These are phyloP conservation scores for Bryconaethiops microstoma DNA, from an alignment of 2,797 vertebrate genomes.

Conservation along the genomic window DNA sequence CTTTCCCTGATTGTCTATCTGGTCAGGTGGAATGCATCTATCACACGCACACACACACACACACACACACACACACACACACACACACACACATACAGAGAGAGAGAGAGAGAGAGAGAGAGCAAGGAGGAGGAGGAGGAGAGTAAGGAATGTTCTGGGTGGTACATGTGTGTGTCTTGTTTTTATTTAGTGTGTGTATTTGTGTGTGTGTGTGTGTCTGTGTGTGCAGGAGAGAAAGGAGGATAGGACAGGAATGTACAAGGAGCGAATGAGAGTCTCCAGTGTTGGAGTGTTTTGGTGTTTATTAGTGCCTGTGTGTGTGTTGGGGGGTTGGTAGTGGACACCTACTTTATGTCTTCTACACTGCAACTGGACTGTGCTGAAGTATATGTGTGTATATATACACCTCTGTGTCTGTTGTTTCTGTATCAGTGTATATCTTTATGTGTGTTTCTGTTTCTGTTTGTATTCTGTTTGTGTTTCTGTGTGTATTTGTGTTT, in stretches of 20 bases:
- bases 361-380: too few species aligned
- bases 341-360: too few species aligned
- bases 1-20: conserved; percentile 55
- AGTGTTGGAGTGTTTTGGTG: conserved; percentile 23
- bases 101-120: conserved; percentile 30
- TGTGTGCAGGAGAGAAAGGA: conserved; percentile 44
- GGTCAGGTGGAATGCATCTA: conserved; percentile 65
- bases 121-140: conserved; percentile 43
- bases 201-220: conserved; percentile 53
- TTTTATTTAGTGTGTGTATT: conserved; percentile 49
- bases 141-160: conserved; percentile 50
- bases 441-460: too few species aligned
- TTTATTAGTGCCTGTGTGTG: neutral
- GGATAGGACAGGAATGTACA: conserved; percentile 57
- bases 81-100: conserved; percentile 1
- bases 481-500: too few species aligned
- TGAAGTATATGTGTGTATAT: too few species aligned
- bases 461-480: too few species aligned
- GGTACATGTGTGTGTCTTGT: conserved; percentile 50
- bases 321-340: neutral
- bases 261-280: conserved; percentile 48
- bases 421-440: too few species aligned
- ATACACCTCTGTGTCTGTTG: too few species aligned
- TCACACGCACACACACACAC: conserved; percentile 8
- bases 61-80: conserved; percentile 24